Evolutionary conservation across 2,888 invertebrate genomes (phyloP), one percentile per base, ranked within the genome.

Genomic region (Euproctis similis): DNA sequence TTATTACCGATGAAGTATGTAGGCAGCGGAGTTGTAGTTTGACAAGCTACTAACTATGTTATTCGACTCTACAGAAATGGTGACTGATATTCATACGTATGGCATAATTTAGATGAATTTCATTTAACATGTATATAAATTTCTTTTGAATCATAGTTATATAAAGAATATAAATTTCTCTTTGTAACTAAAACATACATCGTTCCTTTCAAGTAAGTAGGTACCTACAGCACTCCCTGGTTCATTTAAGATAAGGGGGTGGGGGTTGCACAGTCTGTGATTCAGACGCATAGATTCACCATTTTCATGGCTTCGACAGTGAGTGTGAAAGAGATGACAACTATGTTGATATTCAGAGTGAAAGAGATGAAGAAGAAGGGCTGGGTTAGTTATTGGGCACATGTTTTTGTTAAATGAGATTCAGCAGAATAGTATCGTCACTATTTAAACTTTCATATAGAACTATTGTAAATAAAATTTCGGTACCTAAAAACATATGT

Each of bases 261-360:
- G 71, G 73, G 65, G 67, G 59, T 57, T 47, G 58, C 36, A 37
- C 49, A 55, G 61, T 54, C 73, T 58, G 78, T 75, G 81, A 81
- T 80, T 78, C 80, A 71, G 68, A 60, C 74, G 71, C 74, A 78
- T 76, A 75, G 80, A 80, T 80, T 80, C 77, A 68, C 69, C 66
- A 65, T 74, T 81, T 78, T 77, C 80, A 75, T 73, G 73, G 72
- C 71, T 68, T 70, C 65, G 63, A 69, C 74, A 66, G 69, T 67
- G 62, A 34, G 77, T 66, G 70, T 34, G 66, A 80, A 50, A 30
- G 59, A 45, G 72, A 71, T 5, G 47, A 47, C 35, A 31, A 29
- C 37, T 47, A 44, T 47, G 45, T 55, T 56, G 44, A 56, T 48
- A 48, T 43, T 55, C 49, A 36, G 75, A 38, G 56, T 39, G 58